Evolutionary conservation across 1,140 invertebrate species (phyloP).

Genomic region (Aplysia californica): DNA sequence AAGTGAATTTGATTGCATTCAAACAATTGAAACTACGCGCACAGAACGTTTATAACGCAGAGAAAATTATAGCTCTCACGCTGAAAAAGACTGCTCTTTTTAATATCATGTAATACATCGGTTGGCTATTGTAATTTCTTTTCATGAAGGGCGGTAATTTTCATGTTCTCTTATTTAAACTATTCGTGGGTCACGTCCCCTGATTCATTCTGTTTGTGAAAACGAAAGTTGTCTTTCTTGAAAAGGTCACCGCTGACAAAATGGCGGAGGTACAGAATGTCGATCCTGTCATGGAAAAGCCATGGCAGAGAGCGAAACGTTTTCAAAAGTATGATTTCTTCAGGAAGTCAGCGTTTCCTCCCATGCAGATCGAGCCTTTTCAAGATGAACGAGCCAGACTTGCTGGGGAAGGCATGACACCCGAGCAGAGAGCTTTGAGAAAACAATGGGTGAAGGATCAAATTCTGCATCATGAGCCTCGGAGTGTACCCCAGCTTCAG

Average conservation of each 20-base stretch:
- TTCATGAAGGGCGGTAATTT: too few relatives aligned
- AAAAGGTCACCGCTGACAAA: slow-evolving; percentile 20
- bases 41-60: too few relatives aligned
- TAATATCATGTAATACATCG: too few relatives aligned
- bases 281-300: slow-evolving; percentile 38
- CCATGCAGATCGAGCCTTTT: slow-evolving; percentile 62
- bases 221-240: too few relatives aligned
- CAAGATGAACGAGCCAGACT: slow-evolving; percentile 57
- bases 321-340: slow-evolving; percentile 36
- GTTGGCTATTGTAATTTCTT: too few relatives aligned
- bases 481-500: slow-evolving; percentile 47
- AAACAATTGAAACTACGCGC: too few relatives aligned
- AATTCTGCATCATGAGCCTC: slow-evolving; percentile 61
- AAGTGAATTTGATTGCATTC: too few relatives aligned
- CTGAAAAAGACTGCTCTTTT: too few relatives aligned
- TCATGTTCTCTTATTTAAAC: too few relatives aligned
- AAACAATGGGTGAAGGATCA: slow-evolving; percentile 65
- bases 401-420: slow-evolving; percentile 51
- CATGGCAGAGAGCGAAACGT: slow-evolving; percentile 39
- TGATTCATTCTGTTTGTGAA: too few relatives aligned
- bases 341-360: slow-evolving; percentile 51
- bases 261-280: slow-evolving; percentile 29
- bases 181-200: too few relatives aligned
- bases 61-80: too few relatives aligned
- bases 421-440: slow-evolving; percentile 57